Conservation (phyloP, 2,113 vertebrate species). For the Sturnus vulgaris region DNA sequence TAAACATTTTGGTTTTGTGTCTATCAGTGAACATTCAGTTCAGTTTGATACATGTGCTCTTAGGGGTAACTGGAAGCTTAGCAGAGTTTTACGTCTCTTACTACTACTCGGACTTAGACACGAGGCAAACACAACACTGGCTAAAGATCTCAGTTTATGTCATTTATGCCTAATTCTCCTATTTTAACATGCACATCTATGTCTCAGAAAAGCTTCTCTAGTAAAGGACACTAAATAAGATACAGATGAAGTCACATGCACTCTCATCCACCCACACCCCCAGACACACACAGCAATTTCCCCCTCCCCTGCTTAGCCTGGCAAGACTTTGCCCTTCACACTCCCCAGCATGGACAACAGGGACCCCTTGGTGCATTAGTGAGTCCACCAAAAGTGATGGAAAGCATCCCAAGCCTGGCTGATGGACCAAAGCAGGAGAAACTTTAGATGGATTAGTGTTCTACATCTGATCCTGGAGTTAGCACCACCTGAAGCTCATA, state of each 20-base stretch:
- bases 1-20: constrained; percentile 73
- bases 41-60: constrained; percentile 48
- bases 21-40: constrained; percentile 44
- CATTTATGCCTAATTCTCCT: constrained; percentile 42
- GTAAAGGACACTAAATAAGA: neutral
- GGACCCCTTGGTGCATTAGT: neutral
- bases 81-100: neutral
- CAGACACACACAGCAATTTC: neutral
- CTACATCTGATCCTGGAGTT: neutral
- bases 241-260: neutral
- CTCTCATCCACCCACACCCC: neutral
- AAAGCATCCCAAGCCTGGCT: neutral
- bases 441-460: neutral
- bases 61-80: constrained; percentile 27
- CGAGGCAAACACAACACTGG: constrained; percentile 9
- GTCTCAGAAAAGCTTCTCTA: constrained; percentile 37
- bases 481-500: neutral
- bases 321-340: neutral
- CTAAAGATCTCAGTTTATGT: constrained; percentile 34
- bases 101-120: constrained; percentile 16
- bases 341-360: neutral
- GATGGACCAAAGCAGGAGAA: neutral
- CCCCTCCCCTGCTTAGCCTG: neutral
- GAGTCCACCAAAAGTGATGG: neutral
- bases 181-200: constrained; percentile 49